Evolutionary conservation across 2,888 invertebrate species (phyloP), one percentile per base, ranked within the genome.

Genomic region (Parelbella ahira): DNA sequence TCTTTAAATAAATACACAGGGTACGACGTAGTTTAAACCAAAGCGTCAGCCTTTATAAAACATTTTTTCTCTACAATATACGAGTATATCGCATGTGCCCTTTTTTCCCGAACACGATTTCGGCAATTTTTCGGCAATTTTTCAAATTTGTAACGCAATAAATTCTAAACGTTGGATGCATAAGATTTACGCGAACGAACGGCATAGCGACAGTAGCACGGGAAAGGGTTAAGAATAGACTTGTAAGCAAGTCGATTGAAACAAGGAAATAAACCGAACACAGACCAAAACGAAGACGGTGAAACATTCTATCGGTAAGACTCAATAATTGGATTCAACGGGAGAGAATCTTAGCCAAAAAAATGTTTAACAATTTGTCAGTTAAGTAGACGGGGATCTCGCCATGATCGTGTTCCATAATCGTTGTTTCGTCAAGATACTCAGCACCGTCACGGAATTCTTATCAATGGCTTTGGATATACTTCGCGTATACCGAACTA

Each of bases 371-470:
- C 77, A 75, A 79, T 81, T 81, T 79, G 68, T 81, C 80, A 77
- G 76, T 71, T 71, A 73, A 73, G 38, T 66, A 68, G 71, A 60
- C 64, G 66, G 58, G 68, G 72, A 68, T 70, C 63, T 65, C 55
- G 71, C 68, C 73, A 73, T 77, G 77, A 75, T 77, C 76, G 74
- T 71, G 78, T 75, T 78, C 74, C 78, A 80, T 83, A 79, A 82
- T 80, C 71, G 71, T 76, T 80, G 81, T 77, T 75, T 69, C 66
- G 65, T 68, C 69, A 74, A 77, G 76, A 64, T 68, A 64, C 62
- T 65, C 59, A 56, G 63, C 58, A 60, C 60, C 56, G 57, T 68
- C 59, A 57, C 58, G 66, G 73, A 80, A 75, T 80, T 74, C 71
- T 73, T 77, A 15, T 15, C 15, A n/a, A n/a, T n/a, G n/a, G 58